A percentile compares a stretch with the other conserved stretches of the same genome.
Conservation (phyloP, 2,888 invertebrate genomes). For the Coenonympha glycerion region DNA sequence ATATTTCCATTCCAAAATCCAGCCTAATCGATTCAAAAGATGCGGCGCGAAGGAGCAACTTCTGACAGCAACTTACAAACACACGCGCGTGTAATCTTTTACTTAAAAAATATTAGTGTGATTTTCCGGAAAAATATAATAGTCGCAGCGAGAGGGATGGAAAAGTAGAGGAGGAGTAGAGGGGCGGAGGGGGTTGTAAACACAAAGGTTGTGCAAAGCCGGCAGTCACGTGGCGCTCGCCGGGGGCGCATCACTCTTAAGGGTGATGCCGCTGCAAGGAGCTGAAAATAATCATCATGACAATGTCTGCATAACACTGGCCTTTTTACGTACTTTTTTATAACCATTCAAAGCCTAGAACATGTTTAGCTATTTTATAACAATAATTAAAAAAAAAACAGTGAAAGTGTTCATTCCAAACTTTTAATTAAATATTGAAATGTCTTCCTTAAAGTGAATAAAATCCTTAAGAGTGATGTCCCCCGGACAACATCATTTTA, state of each 20-base stretch:
- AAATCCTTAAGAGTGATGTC: constrained; percentile 64
- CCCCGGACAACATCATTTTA: constrained; percentile 38
- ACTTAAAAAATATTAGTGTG: neutral
- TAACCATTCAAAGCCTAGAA: too few relatives aligned
- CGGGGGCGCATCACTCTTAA: constrained; percentile 75
- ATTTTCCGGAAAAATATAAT: constrained; percentile 29
- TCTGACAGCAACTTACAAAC: too few relatives aligned
- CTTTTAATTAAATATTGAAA: neutral
- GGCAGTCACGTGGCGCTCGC: constrained; percentile 75
- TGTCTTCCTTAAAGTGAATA: constrained; percentile 20
- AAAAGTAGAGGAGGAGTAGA: constrained; percentile 35
- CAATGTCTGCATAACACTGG: too few relatives aligned
- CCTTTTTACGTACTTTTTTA: too few relatives aligned
- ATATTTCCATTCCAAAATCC: too few relatives aligned
- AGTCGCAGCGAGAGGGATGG: constrained; percentile 34
- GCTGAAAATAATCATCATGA: too few relatives aligned
- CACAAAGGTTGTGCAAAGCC: constrained; percentile 61
- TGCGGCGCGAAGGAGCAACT: too few relatives aligned
- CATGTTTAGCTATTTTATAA: too few relatives aligned
- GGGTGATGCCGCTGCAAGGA: constrained; percentile 42
- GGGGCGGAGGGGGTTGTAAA: constrained; percentile 58
- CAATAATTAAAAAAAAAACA: constrained; percentile 28
- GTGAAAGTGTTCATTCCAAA: constrained; percentile 17
- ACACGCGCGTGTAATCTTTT: too few relatives aligned
- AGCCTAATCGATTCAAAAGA: too few relatives aligned